Percentiles rank a stretch among this genome's conserved stretches.
phyloP scores from a whole-genome alignment of 2,888 invertebrate genomes.

The Cryptocheilus praepositus region DNA sequence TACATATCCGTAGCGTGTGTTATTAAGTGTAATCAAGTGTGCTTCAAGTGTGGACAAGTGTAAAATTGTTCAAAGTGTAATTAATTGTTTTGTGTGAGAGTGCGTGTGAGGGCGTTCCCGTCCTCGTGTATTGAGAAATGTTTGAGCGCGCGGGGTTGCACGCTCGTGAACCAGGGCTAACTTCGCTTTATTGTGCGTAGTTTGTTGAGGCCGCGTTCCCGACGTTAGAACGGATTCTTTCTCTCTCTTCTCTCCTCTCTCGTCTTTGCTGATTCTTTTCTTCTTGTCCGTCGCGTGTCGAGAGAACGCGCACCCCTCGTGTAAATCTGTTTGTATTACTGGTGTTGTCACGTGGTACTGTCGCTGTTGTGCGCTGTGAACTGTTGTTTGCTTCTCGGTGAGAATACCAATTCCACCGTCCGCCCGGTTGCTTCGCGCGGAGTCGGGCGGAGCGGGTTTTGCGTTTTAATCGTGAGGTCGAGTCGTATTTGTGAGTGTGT shows the following conservation, averaged over 20 bases:
- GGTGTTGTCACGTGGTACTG: slow-evolving; percentile 35
- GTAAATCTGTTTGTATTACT: slow-evolving; percentile 25
- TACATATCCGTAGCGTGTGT: slow-evolving; percentile 75
- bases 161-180: slow-evolving; percentile 71
- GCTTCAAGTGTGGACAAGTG: slow-evolving; percentile 49
- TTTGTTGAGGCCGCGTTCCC: slow-evolving; percentile 41
- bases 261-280: neutral
- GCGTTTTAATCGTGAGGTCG: slow-evolving; percentile 71
- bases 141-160: slow-evolving; percentile 70
- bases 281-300: neutral
- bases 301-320: slow-evolving; percentile 21
- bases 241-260: neutral
- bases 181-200: slow-evolving; percentile 50
- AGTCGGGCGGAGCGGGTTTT: slow-evolving; percentile 54
- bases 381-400: slow-evolving; percentile 52
- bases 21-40: slow-evolving; percentile 55
- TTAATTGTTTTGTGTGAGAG: slow-evolving; percentile 42
- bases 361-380: slow-evolving; percentile 46
- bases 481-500: slow-evolving; percentile 75
- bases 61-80: slow-evolving; percentile 10
- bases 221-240: slow-evolving; percentile 5
- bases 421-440: slow-evolving; percentile 1
- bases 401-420: slow-evolving; percentile 70
- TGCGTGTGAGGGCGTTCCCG: slow-evolving; percentile 51
- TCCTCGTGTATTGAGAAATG: slow-evolving; percentile 48